These are phyloP conservation scores for Achroia grisella DNA, from an alignment of 1,140 invertebrate species.

Conservation along the genomic window DNA sequence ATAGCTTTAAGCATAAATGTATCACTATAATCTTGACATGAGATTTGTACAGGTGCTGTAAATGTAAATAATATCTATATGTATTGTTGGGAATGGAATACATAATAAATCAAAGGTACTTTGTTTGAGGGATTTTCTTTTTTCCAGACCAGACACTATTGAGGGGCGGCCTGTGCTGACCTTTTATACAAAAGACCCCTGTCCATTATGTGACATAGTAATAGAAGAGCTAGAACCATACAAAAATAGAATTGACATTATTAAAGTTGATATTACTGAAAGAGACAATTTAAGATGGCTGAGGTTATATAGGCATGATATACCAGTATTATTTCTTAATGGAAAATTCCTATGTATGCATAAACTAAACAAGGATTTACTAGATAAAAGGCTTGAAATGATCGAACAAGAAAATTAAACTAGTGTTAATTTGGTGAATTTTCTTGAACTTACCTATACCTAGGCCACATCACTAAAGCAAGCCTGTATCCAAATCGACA, in stretches of 20 bases:
- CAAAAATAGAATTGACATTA: conserved; percentile 75
- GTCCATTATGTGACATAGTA: conserved; percentile 87
- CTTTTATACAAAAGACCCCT: conserved; percentile 87
- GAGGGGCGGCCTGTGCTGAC: conserved; percentile 75
- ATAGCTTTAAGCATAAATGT: no score
- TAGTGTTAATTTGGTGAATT: no score
- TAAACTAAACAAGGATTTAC: conserved; percentile 74
- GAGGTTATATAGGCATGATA: conserved; percentile 87
- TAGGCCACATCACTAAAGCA: no score
- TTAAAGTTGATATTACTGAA: conserved; percentile 84
- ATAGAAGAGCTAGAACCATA: conserved; percentile 80
- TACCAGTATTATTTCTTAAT: conserved; percentile 91
- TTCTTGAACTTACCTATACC: no score
- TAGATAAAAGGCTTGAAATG: conserved; percentile 42
- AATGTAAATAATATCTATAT: no score
- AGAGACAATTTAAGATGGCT: conserved; percentile 83
- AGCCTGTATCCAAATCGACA: no score
- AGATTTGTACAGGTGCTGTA: no score
- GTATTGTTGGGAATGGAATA: no score
- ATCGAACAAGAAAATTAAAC: conserved; percentile 32
- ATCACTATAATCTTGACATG: no score
- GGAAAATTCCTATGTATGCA: conserved; percentile 90
- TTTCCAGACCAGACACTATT: conserved; percentile 51
- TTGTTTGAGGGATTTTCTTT: conserved; percentile 21
- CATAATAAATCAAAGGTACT: no score